Conservation (phyloP, 2,888 invertebrate species). For the Xanthia togata region DNA sequence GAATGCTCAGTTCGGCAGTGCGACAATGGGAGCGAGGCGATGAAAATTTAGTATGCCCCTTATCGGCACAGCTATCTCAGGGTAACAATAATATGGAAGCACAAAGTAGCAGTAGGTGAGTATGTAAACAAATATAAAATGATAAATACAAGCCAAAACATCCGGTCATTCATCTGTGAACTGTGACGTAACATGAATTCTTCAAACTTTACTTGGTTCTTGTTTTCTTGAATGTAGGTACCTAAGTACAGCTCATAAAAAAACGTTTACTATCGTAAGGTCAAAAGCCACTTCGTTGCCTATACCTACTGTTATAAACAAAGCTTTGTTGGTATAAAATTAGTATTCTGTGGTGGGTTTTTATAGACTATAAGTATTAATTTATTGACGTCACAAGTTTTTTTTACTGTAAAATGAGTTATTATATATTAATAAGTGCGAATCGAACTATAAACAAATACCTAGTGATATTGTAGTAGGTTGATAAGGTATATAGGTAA, state of each 20-base stretch:
- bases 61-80: constrained; percentile 79
- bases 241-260: not conserved
- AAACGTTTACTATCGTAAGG: constrained; percentile 39
- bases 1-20: constrained; percentile 91
- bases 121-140: constrained; percentile 19
- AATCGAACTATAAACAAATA: not conserved
- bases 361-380: constrained; percentile 5
- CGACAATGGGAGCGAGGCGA: constrained; percentile 91
- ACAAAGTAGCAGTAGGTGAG: constrained; percentile 76
- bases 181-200: constrained; percentile 8
- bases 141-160: not conserved
- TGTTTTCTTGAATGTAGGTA: constrained; percentile 5
- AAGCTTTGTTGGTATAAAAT: constrained; percentile 4
- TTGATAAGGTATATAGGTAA: not conserved
- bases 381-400: constrained; percentile 44
- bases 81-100: constrained; percentile 71
- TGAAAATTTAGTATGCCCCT: constrained; percentile 88
- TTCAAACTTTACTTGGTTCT: constrained; percentile 5
- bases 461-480: not conserved
- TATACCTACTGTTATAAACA: constrained; percentile 19
- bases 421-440: too few relatives aligned
- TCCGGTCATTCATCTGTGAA: constrained; percentile 1
- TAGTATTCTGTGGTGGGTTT: not conserved
- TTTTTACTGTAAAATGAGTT: constrained; percentile 3
- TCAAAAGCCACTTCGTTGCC: constrained; percentile 28